Evolutionary conservation across 64 coral and sea anemone species (phyloP).

Genomic region (Cladopsammia gracilis): DNA sequence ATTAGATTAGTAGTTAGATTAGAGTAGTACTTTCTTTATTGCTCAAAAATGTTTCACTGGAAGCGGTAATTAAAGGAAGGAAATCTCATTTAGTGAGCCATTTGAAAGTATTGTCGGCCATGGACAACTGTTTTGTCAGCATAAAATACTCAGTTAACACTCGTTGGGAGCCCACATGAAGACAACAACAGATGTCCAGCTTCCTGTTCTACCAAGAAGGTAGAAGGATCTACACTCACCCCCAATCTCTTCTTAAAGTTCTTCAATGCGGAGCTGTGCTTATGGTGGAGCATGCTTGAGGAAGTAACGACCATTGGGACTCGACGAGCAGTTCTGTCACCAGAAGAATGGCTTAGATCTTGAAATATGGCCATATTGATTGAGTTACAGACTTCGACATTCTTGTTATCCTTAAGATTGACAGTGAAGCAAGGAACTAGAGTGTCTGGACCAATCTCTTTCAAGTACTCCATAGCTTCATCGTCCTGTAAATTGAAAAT

Average conservation of each 20-base stretch:
- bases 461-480: constrained; percentile 75
- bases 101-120: too few relatives aligned
- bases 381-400: constrained; percentile 58
- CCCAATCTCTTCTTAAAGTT: constrained; percentile 82
- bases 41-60: too few relatives aligned
- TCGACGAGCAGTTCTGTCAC: constrained; percentile 51
- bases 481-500: constrained; percentile 48
- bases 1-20: too few relatives aligned
- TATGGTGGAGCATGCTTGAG: constrained; percentile 58
- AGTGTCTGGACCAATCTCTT: constrained; percentile 82
- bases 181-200: too few relatives aligned
- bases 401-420: constrained; percentile 76
- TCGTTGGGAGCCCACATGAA: too few relatives aligned
- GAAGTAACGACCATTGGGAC: constrained; percentile 88
- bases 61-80: too few relatives aligned
- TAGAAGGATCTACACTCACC: constrained; percentile 37
- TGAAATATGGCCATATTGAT: constrained; percentile 67
- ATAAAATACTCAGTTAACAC: too few relatives aligned
- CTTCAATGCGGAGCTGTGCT: constrained; percentile 67
- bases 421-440: constrained; percentile 80
- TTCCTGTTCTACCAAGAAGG: too few relatives aligned
- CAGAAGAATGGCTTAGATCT: constrained; percentile 57
- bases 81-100: too few relatives aligned
- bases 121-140: too few relatives aligned
- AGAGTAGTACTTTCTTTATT: too few relatives aligned